These are phyloP conservation scores for Pseudopodoces humilis DNA, from an alignment of 2,113 vertebrate genomes.

Conservation along the genomic window DNA sequence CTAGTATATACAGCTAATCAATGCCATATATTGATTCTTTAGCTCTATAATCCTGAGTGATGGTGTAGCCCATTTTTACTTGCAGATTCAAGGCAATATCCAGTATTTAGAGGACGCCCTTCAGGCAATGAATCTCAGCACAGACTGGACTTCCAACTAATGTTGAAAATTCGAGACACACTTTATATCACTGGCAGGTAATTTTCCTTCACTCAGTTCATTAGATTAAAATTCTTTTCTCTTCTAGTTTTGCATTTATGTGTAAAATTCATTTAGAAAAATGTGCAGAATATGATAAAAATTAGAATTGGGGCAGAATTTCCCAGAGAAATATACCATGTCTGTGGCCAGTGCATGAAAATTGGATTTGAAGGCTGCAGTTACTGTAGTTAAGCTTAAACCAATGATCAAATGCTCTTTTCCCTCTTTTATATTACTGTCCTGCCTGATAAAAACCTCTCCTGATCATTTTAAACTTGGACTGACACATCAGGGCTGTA, in stretches of 20 bases:
- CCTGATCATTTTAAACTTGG: slow-evolving; percentile 55
- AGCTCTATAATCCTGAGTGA: slow-evolving; percentile 82
- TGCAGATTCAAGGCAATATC: slow-evolving; percentile 95
- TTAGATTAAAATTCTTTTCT: slow-evolving; percentile 85
- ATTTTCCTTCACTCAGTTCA: slow-evolving; percentile 84
- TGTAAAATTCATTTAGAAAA: slow-evolving; percentile 73
- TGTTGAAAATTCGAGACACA: slow-evolving; percentile 98
- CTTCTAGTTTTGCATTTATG: slow-evolving; percentile 72
- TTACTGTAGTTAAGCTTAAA: slow-evolving; percentile 57
- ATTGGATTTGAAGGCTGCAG: slow-evolving; percentile 55
- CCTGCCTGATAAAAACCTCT: slow-evolving; percentile 3
- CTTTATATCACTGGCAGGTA: slow-evolving; percentile 99
- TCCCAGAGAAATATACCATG: slow-evolving; percentile 25
- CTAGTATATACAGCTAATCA: slow-evolving; percentile 82
- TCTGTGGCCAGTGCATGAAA: slow-evolving; percentile 58
- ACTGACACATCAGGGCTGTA: slow-evolving; percentile 14
- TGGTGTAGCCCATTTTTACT: slow-evolving; percentile 79
- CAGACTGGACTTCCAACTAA: slow-evolving; percentile 99
- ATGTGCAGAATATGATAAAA: slow-evolving; percentile 72
- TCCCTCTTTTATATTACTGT: slow-evolving; percentile 44
- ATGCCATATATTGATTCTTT: slow-evolving; percentile 79
- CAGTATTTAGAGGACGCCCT: slow-evolving; percentile 96
- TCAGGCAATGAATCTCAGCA: slow-evolving; percentile 98
- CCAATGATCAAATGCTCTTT: slow-evolving; percentile 56
- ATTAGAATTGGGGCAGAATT: slow-evolving; percentile 49